phyloP scores from a whole-genome alignment of 2,113 vertebrate genomes.

The Ginglymostoma cirratum region DNA sequence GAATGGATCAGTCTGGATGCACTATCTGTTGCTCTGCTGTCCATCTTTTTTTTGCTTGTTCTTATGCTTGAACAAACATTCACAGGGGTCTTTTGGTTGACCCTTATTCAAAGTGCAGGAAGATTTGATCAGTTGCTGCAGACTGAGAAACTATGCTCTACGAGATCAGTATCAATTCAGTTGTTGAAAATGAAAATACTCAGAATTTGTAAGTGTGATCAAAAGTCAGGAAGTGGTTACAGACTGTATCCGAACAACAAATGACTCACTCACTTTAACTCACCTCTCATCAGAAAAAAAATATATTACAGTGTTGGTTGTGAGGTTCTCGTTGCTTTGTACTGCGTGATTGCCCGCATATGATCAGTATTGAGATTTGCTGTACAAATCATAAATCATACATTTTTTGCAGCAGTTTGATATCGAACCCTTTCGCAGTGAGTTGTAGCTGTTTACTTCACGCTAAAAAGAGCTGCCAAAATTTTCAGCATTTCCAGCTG shows the following conservation, averaged over 20 bases:
- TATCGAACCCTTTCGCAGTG: background rate
- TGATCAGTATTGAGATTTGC: background rate
- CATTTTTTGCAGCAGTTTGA: background rate
- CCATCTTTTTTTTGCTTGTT: background rate
- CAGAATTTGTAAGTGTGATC: background rate
- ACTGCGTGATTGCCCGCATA: background rate
- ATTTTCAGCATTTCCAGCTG: background rate
- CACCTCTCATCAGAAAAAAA: background rate
- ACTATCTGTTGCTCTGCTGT: background rate
- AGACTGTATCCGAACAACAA: background rate
- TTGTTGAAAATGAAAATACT: slow-evolving; percentile 11
- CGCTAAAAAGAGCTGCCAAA: background rate
- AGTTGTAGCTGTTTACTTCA: background rate
- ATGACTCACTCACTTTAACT: background rate
- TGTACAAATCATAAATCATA: background rate
- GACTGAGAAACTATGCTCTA: background rate
- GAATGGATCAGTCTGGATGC: background rate
- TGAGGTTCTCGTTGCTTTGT: background rate
- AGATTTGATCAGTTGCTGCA: background rate
- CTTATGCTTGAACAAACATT: background rate
- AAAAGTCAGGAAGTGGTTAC: background rate
- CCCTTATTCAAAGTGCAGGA: background rate
- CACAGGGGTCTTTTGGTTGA: background rate
- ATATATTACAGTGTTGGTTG: background rate
- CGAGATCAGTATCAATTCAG: background rate